Base-by-base conservation (phyloP, 2,888 invertebrate species). In the Tubulanus polymorphus region DNA sequence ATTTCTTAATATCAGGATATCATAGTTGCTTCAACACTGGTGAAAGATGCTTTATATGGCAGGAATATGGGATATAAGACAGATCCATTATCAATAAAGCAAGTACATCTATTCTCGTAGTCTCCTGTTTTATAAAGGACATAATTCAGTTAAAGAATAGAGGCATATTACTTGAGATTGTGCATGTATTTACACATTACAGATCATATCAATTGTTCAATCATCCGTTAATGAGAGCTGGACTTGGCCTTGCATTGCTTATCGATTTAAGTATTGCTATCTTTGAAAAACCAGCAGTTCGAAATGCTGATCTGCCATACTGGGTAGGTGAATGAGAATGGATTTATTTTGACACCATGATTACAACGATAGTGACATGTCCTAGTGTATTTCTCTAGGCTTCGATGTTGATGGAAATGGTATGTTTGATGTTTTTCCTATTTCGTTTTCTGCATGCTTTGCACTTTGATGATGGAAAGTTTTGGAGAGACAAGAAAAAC, bases 401-500 rank as follows among this genome's bases (percentile, higher is more conserved):
- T 2, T 75, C 79, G 3, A 78, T 78, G 68, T 54, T 71, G 2
- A 51, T 80, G 8, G 80, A 80, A 59, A 50, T 71, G 23, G 51
- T 71, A 15, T 78, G 77, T 60, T 54, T 80, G 6, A 48, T 58
- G 1, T 76, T 72, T 56, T 79, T 78, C 58, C 54, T 71, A 1
- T 69, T 70, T 37, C 69, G 80, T 46, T 68, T 79, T 26, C 56
- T 70, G 41, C 79, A 79, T 60, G 67, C 70, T 48, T 61, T 61
- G 8, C 64, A 70, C 54, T 76, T 80, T 61, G 69, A 70, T 35
- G 65, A 69, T 15, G 55, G 61, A n/a, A 64, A 60, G 29, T 80
- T 80, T 63, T 77, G 75, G 71, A 64, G 62, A 51, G 80, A 80
- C 61, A 70, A 72, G 5, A 80, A 80, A 57, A 77, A 80, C 61